A percentile compares a stretch with the other conserved stretches of the same genome.
Conservation (phyloP, 37 sponge, comb jelly and placozoan species). For the Axinella damicornis region DNA sequence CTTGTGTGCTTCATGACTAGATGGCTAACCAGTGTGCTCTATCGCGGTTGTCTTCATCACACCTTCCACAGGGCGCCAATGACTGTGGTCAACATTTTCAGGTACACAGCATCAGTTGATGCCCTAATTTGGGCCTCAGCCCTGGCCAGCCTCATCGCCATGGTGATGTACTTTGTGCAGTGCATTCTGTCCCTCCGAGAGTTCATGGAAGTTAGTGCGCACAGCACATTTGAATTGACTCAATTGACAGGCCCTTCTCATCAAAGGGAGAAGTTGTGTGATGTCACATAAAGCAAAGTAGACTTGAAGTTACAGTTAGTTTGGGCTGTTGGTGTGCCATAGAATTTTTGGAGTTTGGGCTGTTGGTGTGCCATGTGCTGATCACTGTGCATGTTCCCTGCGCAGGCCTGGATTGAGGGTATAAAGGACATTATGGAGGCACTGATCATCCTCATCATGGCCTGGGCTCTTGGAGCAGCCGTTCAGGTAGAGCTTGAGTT, state of each 20-base stretch:
- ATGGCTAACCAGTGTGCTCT: too few relatives aligned
- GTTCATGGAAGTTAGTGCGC: constrained; percentile 54
- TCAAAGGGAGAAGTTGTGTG: background rate
- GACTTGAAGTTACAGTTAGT: background rate
- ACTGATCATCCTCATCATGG: constrained; percentile 48
- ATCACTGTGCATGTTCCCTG: too few relatives aligned
- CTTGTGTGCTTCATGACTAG: too few relatives aligned
- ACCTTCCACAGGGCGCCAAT: background rate
- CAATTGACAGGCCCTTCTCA: background rate
- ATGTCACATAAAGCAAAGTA: background rate
- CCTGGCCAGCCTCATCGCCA: constrained; percentile 15
- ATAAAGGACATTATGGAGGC: constrained; percentile 71
- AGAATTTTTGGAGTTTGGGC: too few relatives aligned
- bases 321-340: too few relatives aligned
- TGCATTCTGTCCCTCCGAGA: constrained; percentile 32
- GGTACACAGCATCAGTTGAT: constrained; percentile 24
- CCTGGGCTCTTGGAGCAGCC: constrained; percentile 72
- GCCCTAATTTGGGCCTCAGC: constrained; percentile 49
- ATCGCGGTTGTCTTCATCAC: too few relatives aligned
- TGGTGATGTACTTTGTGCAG: constrained; percentile 40
- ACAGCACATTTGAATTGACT: too few relatives aligned
- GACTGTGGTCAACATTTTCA: constrained; percentile 47
- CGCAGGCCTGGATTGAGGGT: constrained; percentile 65
- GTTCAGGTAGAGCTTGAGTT: constrained; percentile 48
- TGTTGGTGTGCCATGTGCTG: background rate